phyloP scores from a whole-genome alignment of 2,113 vertebrate species.

The Ondatra zibethicus region DNA sequence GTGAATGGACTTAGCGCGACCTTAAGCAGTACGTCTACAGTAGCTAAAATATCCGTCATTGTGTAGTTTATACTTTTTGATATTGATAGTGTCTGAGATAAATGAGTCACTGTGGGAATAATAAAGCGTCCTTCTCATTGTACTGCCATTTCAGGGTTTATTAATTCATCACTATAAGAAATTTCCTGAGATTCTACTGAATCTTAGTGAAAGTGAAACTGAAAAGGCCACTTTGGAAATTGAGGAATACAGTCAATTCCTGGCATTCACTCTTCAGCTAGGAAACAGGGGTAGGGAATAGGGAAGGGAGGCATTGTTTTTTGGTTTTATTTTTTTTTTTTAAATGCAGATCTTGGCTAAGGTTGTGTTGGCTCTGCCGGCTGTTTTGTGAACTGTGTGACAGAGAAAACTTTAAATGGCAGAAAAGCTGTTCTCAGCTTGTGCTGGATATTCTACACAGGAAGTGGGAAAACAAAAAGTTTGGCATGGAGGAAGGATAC shows the following conservation, averaged over 20 bases:
- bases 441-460: background rate
- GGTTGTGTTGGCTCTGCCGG: background rate
- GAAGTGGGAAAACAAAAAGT: background rate
- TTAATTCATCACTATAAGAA: slow-evolving; percentile 3
- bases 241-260: background rate
- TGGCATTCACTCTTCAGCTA: background rate
- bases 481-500: background rate
- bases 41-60: background rate
- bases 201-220: background rate
- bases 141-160: background rate
- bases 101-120: background rate
- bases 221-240: background rate
- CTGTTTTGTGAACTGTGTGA: background rate
- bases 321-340: background rate
- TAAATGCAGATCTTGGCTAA: background rate
- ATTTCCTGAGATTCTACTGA: background rate
- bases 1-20: background rate
- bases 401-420: background rate
- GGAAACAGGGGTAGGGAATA: background rate
- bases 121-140: background rate
- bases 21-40: background rate
- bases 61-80: background rate
- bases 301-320: background rate
- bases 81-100: background rate
- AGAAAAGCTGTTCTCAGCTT: background rate